phyloP scores from a whole-genome alignment of 1,140 invertebrate species.

The Ruditapes philippinarum region DNA sequence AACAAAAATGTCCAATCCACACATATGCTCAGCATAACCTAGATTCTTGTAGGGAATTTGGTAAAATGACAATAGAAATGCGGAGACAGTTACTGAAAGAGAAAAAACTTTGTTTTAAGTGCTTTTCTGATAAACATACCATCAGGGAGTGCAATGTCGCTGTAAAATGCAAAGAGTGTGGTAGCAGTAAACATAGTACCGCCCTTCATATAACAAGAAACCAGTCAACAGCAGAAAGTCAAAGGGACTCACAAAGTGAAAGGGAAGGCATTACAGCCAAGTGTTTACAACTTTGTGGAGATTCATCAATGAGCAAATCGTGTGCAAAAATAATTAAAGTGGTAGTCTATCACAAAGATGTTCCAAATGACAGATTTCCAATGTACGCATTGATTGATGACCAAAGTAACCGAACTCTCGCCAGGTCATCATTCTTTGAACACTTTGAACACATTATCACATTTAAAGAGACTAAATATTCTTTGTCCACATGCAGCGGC shows the following conservation, averaged over 20 bases:
- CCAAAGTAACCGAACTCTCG: slow-evolving; percentile 63
- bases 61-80: not conserved
- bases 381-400: slow-evolving; percentile 67
- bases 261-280: not conserved
- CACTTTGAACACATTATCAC: not conserved
- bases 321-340: slow-evolving; percentile 63
- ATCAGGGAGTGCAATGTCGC: not conserved
- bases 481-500: not conserved
- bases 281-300: slow-evolving; percentile 40
- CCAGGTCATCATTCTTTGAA: slow-evolving; percentile 42
- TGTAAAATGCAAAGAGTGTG: not conserved
- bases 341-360: not conserved
- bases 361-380: not conserved
- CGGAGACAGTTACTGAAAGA: not conserved
- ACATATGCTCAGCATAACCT: not conserved
- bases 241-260: not conserved
- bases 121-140: not conserved
- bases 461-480: not conserved
- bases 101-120: not conserved
- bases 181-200: not conserved
- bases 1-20: slow-evolving; percentile 14
- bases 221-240: not conserved
- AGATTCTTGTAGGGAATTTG: not conserved
- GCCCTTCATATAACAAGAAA: not conserved
- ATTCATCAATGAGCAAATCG: slow-evolving; percentile 37